Evolutionary conservation across 53 echinoderm and acorn worm genomes (phyloP), one percentile per base, ranked within the genome.

Genomic region (Antedon mediterranea): DNA sequence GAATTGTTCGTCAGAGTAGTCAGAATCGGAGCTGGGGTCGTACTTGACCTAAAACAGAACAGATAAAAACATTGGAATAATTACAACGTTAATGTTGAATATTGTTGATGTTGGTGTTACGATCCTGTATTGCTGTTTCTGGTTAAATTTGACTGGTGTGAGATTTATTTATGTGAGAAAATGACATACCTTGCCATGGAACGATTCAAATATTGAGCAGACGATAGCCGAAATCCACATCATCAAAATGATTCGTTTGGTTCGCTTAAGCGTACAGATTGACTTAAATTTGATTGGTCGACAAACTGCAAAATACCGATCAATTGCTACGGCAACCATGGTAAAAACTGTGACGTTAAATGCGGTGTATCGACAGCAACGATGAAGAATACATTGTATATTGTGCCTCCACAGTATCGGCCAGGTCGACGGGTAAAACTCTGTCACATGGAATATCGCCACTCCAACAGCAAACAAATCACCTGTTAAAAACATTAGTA

Each of bases 281-380:
- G 80, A 71, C 80, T 85, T 89, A 81, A 91, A 94, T 28, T 78
- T 78, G 43, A 93, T 71, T 8, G 93, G 94, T 32, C 82, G 82
- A 18, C 89, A 82, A 13, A 57, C 57, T 9, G 94, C 94, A 34
- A 87, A 94, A 72, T 79, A 90, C 33, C 88, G 82, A 75, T 94
- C 94, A 31, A 94, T 78, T 30, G 91, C 91, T 57, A 94, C 91
- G 75, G 94, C 89, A 57, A 91, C 91, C 94, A 94, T 94, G 23
- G 83, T 89, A 72, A 89, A 82, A 14, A 94, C 91, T 0, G 89
- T 89, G 77, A 85, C 79, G 75, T 89, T 85, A 77, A 94, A 94
- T 11, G 82, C 82, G 8, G 91, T 89, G 43, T 89, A 94, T 32
- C 94, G 87, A 27, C 85, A 81, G 73, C 84, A 91, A 4, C 94